Conservation (phyloP, 92 coral and sea anemone genomes). For the Diadumene lineata region DNA sequence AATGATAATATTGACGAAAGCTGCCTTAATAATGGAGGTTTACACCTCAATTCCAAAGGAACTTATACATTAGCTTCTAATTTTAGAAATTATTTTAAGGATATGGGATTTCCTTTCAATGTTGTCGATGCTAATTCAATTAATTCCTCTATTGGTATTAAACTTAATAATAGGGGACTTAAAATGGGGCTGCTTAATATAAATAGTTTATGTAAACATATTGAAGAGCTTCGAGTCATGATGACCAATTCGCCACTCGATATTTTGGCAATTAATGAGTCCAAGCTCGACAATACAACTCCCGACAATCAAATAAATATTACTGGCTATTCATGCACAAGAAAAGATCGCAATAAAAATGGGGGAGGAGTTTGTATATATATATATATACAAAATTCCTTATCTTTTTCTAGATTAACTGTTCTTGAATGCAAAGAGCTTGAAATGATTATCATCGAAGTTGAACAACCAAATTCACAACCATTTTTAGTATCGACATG, state of each 20-base stretch:
- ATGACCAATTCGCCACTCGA: slow-evolving; percentile 19
- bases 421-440: slow-evolving; percentile 15
- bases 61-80: slow-evolving; percentile 27
- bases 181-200: slow-evolving; percentile 43
- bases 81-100: slow-evolving; percentile 16
- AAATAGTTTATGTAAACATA: slow-evolving; percentile 36
- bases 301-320: slow-evolving; percentile 18
- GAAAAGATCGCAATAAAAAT: slow-evolving; percentile 27
- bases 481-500: slow-evolving; percentile 41
- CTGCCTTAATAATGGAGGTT: slow-evolving; percentile 19
- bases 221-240: slow-evolving; percentile 29
- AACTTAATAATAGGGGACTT: slow-evolving; percentile 18
- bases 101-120: slow-evolving; percentile 20
- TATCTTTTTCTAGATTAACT: slow-evolving; percentile 21
- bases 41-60: slow-evolving; percentile 33
- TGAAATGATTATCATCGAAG: slow-evolving; percentile 45
- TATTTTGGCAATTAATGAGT: slow-evolving; percentile 48
- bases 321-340: slow-evolving; percentile 25
- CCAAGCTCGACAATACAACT: slow-evolving; percentile 27
- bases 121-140: slow-evolving; percentile 30
- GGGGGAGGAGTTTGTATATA: slow-evolving; percentile 50
- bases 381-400: slow-evolving; percentile 30
- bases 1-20: slow-evolving; percentile 18
- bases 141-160: background rate
- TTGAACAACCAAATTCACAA: slow-evolving; percentile 18